Percentiles rank a stretch among this genome's conserved stretches.
Conservation (phyloP, 1,140 invertebrate genomes). For the Pantala flavescens region DNA sequence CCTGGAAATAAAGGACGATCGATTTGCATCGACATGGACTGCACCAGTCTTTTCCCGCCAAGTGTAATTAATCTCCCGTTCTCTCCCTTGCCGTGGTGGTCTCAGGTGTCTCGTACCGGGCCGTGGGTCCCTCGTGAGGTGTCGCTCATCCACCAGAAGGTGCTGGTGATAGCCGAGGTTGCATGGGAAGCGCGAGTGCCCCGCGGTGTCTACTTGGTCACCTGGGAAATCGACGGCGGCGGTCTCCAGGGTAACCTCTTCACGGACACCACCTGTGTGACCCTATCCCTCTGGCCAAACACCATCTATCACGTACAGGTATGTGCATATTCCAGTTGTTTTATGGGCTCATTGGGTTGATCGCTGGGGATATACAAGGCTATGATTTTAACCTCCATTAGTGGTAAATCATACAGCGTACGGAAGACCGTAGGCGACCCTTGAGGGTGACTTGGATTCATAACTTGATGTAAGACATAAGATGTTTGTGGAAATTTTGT, state of each 20-base stretch:
- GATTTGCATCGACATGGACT: too few species aligned
- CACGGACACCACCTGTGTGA: slow-evolving; percentile 64
- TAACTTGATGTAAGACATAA: too few species aligned
- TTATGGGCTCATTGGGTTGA: too few species aligned
- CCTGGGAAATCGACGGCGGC: slow-evolving; percentile 71
- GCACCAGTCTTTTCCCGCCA: too few species aligned
- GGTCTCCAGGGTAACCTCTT: slow-evolving; percentile 74
- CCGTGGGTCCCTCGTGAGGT: slow-evolving; percentile 24
- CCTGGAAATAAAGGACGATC: too few species aligned
- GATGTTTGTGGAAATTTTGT: too few species aligned
- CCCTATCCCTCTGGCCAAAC: slow-evolving; percentile 66
- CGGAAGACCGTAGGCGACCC: too few species aligned
- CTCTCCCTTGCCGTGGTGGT: not conserved
- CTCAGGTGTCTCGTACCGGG: not conserved
- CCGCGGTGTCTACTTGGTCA: slow-evolving; percentile 56
- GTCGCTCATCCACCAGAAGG: slow-evolving; percentile 28
- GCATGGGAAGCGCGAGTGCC: slow-evolving; percentile 52
- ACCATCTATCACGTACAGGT: slow-evolving; percentile 71
- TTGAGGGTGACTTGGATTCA: too few species aligned
- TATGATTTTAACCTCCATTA: too few species aligned
- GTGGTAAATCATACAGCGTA: too few species aligned
- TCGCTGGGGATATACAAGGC: too few species aligned
- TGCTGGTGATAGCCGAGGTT: slow-evolving; percentile 59
- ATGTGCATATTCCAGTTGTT: slow-evolving; percentile 11
- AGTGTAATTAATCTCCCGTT: too few species aligned